Conservation (phyloP, 2,797 vertebrate genomes). For the Macrochelys suwanniensis region DNA sequence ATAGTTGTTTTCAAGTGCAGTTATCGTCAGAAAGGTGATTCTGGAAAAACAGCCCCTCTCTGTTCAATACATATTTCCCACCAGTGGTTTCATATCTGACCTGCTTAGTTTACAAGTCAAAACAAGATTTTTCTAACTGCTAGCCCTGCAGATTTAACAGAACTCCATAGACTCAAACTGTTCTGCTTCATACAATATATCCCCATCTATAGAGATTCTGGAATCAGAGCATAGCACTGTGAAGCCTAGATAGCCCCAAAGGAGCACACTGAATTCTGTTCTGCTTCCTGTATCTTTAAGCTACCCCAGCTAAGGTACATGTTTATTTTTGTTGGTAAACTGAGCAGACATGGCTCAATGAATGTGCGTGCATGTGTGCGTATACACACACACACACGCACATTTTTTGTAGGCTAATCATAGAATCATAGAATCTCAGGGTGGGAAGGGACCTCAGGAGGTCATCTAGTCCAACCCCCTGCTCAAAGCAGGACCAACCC, state of each 20-base stretch:
- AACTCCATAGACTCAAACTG: not conserved
- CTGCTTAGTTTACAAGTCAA: not conserved
- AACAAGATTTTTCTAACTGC: not conserved
- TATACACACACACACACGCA: not conserved
- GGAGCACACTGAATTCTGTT: not conserved
- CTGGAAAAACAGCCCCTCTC: not conserved
- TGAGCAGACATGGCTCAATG: not conserved
- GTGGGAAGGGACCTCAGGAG: too few relatives aligned
- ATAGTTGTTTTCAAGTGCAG: not conserved
- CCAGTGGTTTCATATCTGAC: not conserved
- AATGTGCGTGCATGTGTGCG: not conserved
- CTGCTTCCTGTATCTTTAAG: not conserved
- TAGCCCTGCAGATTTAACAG: not conserved
- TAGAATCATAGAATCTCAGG: too few relatives aligned
- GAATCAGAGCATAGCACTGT: not conserved
- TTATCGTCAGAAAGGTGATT: not conserved
- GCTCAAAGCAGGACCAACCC: too few relatives aligned
- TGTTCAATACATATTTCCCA: not conserved
- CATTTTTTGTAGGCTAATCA: not conserved
- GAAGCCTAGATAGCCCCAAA: not conserved
- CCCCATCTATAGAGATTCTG: not conserved
- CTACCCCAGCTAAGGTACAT: not conserved
- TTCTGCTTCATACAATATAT: not conserved
- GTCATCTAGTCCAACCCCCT: too few relatives aligned
- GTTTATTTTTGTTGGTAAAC: not conserved